A percentile compares a stretch with the other conserved stretches of the same genome.
Conservation (phyloP, 1,140 invertebrate genomes). For the fruit fly (Drosophila melanogaster) region DNA sequence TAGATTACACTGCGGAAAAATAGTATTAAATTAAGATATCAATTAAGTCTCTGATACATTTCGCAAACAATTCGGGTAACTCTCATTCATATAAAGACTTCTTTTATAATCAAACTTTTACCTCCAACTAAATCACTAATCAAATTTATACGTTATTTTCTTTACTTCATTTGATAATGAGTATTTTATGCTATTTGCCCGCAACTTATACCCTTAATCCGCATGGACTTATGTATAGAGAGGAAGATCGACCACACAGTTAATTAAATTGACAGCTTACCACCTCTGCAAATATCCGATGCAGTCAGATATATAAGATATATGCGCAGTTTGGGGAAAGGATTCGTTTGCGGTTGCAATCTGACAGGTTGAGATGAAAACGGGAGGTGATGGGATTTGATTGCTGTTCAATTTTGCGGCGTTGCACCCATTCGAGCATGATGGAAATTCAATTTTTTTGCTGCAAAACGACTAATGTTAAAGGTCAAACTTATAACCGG, state of each 20-base stretch:
- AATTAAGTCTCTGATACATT: too few species aligned
- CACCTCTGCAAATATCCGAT: conserved; percentile 36
- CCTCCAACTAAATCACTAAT: too few species aligned
- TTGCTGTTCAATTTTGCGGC: conserved; percentile 41
- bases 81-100: too few species aligned
- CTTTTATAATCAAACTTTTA: too few species aligned
- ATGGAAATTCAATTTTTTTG: conserved; percentile 27
- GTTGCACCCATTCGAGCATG: conserved; percentile 21
- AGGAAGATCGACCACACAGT: conserved; percentile 36
- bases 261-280: conserved; percentile 68
- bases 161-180: too few species aligned
- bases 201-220: conserved; percentile 6
- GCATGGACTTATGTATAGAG: neutral
- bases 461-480: neutral
- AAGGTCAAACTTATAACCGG: too few species aligned
- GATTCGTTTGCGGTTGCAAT: neutral
- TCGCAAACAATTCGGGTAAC: too few species aligned
- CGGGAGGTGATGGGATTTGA: conserved; percentile 9
- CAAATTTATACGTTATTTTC: too few species aligned
- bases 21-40: neutral
- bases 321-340: neutral
- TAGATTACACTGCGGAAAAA: neutral
- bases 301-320: conserved; percentile 3
- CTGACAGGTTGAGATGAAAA: neutral
- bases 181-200: too few species aligned